Evolutionary conservation across 2,888 invertebrate species (phyloP), one percentile per base, ranked within the genome.

Genomic region (Leucophenga maculata): DNA sequence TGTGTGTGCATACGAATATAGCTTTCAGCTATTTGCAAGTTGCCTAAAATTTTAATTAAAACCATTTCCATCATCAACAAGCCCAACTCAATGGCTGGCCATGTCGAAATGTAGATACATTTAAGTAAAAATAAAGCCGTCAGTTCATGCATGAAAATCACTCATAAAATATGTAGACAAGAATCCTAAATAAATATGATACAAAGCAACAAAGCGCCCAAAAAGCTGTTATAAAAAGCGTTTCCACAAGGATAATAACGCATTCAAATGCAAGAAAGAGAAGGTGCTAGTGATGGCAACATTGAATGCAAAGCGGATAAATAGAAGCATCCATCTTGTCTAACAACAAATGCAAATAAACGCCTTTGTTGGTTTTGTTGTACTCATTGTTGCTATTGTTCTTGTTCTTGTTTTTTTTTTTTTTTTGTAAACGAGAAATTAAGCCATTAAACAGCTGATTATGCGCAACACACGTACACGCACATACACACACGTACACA

Each of bases 391-490:
- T 74, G 69, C 65, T 31, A 22, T 18, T 54, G 3, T 18, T 50
- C 3, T 50, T 65, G 48, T 65, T 44, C 0, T 52, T n/a, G n/a
- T n/a, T n/a, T n/a, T n/a, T n/a, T n/a, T n/a, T n/a, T n/a, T n/a
- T n/a, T n/a, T n/a, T n/a, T n/a, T 14, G 6, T 16, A 39, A 3
- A 54, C 31, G 3, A 31, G 39, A 65, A 50, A 65, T 65, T 52
- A 65, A 64, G 62, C 62, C 62, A 64, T 64, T 46, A 32, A 46
- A 64, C n/a, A 64, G 46, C 62, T 48, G 62, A 64, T 60, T 60
- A 60, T 60, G 44, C 18, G 60, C 60, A 39, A 14, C 13, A 26
- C 22, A 60, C 18, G 18, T 39, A 55, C 22, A 55, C 9, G 26
- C n/a, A 14, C 55, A 52, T 6, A 52, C 16, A 57, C 57, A 20